Evolutionary conservation across 2,888 invertebrate genomes (phyloP), one percentile per base, ranked within the genome.

Genomic region (Caenorhabditis sulstoni): DNA sequence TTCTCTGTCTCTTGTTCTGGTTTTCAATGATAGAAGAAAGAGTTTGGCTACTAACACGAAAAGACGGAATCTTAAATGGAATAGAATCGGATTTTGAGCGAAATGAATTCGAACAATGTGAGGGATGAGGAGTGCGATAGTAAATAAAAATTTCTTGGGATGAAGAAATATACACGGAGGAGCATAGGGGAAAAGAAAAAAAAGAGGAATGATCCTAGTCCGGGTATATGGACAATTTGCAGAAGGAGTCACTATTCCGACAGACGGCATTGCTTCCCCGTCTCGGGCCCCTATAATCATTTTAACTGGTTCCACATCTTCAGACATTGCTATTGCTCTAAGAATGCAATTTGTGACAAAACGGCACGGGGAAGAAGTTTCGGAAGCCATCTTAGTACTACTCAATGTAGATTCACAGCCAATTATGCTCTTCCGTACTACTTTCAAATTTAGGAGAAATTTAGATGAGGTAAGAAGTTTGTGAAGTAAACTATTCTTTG

Each of bases 291-390:
- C 74, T 74, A 74, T 74, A 74, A 74, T 74, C 74, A 74, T 74
- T 74, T 74, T 74, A 74, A 74, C 74, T 74, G 73, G 73, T 64
- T 49, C 58, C 73, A 64, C 73, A 73, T 73, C 73, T 64, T 73
- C 64, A 64, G 64, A 64, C 64, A 55, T 50, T 70, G 70, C 70
- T 57, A 71, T 71, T 57, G 73, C 58, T 55, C 64, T 73, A 73
- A 73, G 73, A 73, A 73, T 73, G 73, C 73, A 73, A 73, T 73
- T 73, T 73, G 73, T 73, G 58, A 49, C 64, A 50, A 53, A 64
- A 61, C 70, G n/a, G 29, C 29, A 29, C 29, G 29, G 29, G 22
- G 14, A 20, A 57, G 45, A 52, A 64, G 50, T 73, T 53, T 53
- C 41, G 20, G n/a, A n/a, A n/a, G 41, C 49, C 41, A 37, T 70